Evolutionary conservation across 2,888 invertebrate species (phyloP).

Genomic region (Caenorhabditis drosophilae): DNA sequence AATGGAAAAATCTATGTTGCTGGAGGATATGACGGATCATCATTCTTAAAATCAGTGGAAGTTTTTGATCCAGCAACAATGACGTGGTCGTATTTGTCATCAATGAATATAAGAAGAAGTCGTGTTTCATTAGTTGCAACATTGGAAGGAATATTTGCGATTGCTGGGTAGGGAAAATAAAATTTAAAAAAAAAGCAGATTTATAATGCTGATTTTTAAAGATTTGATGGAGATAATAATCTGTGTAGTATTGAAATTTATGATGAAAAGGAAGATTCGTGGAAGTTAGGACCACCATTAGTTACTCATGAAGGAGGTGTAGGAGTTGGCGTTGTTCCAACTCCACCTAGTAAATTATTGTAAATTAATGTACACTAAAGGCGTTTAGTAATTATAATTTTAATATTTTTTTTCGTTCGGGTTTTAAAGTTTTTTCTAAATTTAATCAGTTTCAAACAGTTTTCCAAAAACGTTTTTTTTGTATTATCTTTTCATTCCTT

Average conservation of each 20-base stretch:
- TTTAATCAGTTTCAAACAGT: too few species aligned
- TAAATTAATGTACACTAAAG: too few species aligned
- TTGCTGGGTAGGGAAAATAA: conserved; percentile 54
- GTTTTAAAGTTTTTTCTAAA: too few species aligned
- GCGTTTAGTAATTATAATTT: too few species aligned
- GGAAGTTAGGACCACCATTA: conserved; percentile 72
- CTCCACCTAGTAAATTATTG: too few species aligned
- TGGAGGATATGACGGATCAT: conserved; percentile 83
- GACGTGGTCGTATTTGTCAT: conserved; percentile 79
- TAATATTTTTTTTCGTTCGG: too few species aligned
- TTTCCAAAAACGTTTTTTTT: too few species aligned
- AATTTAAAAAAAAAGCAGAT: not conserved
- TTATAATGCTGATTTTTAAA: not conserved
- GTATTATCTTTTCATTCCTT: too few species aligned
- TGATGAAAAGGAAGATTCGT: conserved; percentile 74
- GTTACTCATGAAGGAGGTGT: conserved; percentile 86
- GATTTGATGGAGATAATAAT: conserved; percentile 77
- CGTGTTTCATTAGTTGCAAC: conserved; percentile 58
- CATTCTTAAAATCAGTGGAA: conserved; percentile 83
- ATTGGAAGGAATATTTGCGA: conserved; percentile 55
- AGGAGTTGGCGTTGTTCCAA: conserved; percentile 83
- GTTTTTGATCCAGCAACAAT: conserved; percentile 59
- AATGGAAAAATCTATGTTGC: conserved; percentile 84
- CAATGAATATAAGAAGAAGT: conserved; percentile 79
- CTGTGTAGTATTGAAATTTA: conserved; percentile 83